phyloP scores from a whole-genome alignment of 2,888 invertebrate species.

The Drosophila phalerata region DNA sequence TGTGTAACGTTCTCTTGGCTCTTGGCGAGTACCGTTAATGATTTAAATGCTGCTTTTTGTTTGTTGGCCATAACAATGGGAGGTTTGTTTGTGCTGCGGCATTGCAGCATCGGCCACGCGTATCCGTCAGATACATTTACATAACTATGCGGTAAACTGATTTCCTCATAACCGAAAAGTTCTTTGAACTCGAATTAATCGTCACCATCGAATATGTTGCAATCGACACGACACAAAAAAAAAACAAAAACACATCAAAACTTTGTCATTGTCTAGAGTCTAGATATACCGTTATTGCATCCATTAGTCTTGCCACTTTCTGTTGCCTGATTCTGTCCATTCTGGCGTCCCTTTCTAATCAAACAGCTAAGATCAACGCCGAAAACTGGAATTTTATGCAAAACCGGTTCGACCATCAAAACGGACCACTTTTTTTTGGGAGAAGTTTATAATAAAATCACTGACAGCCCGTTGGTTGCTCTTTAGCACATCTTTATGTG shows the following conservation, averaged over 20 bases:
- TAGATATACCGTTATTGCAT: constrained; percentile 34
- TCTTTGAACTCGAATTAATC: constrained; percentile 67
- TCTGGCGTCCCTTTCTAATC: constrained; percentile 26
- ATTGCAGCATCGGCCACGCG: constrained; percentile 65
- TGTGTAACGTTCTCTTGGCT: constrained; percentile 51
- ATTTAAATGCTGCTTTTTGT: constrained; percentile 43
- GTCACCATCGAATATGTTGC: constrained; percentile 28
- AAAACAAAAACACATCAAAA: not conserved
- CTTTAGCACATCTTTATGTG: constrained; percentile 35
- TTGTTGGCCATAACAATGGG: constrained; percentile 49
- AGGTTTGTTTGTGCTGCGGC: constrained; percentile 30
- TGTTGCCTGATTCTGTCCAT: not conserved
- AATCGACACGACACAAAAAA: constrained; percentile 26
- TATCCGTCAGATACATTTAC: constrained; percentile 77
- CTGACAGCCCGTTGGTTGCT: constrained; percentile 2
- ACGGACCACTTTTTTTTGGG: constrained; percentile 5
- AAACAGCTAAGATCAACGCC: constrained; percentile 4
- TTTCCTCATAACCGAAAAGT: constrained; percentile 44
- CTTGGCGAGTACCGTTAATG: constrained; percentile 64
- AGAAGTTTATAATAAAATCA: not conserved
- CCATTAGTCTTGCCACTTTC: constrained; percentile 35
- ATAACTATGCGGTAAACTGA: constrained; percentile 44
- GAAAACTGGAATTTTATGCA: constrained; percentile 29
- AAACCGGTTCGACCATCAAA: constrained; percentile 49
- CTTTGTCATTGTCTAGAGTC: constrained; percentile 16